These are phyloP conservation scores for Pterostichus madidus DNA, from an alignment of 2,888 invertebrate species.

Conservation along the genomic window DNA sequence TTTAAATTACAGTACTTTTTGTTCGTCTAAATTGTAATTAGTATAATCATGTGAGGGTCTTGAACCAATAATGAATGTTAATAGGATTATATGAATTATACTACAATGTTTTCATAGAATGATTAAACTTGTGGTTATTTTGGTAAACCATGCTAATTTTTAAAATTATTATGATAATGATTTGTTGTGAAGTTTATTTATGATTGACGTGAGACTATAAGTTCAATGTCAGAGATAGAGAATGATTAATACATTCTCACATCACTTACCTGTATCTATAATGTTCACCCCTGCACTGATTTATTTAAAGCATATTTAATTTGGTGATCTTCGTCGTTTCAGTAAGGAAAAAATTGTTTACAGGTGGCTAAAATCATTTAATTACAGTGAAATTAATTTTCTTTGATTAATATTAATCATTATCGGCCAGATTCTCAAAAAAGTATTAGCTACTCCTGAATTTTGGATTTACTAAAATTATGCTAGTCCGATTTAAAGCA, in stretches of 20 bases:
- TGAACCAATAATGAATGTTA: not conserved
- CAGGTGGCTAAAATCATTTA: too few species aligned
- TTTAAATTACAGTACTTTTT: too few species aligned
- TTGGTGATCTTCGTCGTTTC: too few species aligned
- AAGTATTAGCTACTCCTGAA: too few species aligned
- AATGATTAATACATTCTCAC: not conserved
- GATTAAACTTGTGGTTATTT: slow-evolving; percentile 37
- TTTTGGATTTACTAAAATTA: too few species aligned
- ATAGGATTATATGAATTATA: slow-evolving; percentile 3
- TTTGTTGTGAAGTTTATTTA: slow-evolving; percentile 1
- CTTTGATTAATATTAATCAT: too few species aligned
- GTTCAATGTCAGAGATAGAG: slow-evolving; percentile 17
- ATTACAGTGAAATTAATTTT: too few species aligned
- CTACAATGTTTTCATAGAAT: slow-evolving; percentile 41
- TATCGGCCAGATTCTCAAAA: too few species aligned
- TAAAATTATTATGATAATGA: not conserved
- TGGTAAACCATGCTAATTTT: slow-evolving; percentile 19
- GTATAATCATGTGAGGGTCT: too few species aligned
- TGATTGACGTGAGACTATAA: slow-evolving; percentile 23
- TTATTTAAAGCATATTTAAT: not conserved
- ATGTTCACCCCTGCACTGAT: not conserved
- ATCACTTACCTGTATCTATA: not conserved
- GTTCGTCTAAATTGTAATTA: too few species aligned
- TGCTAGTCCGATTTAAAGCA: too few species aligned
- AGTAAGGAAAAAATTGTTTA: too few species aligned